Evolutionary conservation across 2,888 invertebrate genomes (phyloP).

Genomic region (Eupithecia subumbrata): DNA sequence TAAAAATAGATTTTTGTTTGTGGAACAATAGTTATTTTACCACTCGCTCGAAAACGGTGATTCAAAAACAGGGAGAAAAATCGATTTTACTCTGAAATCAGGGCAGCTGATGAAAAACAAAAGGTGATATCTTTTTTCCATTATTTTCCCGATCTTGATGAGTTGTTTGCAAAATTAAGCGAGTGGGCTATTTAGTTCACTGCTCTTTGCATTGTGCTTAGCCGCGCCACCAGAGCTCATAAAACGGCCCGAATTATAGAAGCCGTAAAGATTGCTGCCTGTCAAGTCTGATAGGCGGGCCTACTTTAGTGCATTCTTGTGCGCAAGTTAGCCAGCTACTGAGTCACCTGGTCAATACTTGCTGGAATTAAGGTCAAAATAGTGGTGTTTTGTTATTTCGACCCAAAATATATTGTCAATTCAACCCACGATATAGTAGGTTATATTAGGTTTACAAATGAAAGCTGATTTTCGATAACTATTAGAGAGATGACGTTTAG

Average conservation of each 20-base stretch:
- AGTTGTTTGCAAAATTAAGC: background rate
- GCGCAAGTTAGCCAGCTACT: conserved; percentile 11
- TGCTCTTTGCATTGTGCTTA: conserved; percentile 13
- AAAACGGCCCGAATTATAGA: conserved; percentile 38
- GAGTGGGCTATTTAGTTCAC: conserved; percentile 19
- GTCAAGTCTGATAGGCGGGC: conserved; percentile 33
- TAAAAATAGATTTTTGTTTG: background rate
- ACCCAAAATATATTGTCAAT: too few species aligned
- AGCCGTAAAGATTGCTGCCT: conserved; percentile 38
- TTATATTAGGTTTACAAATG: background rate
- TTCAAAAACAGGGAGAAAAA: background rate
- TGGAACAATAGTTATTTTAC: background rate
- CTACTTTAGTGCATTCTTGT: conserved; percentile 23
- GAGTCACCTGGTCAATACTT: background rate
- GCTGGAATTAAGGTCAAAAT: background rate
- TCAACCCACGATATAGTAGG: too few species aligned
- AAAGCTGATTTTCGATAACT: too few species aligned
- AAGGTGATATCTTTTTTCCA: background rate
- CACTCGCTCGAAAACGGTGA: too few species aligned
- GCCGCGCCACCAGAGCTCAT: conserved; percentile 27
- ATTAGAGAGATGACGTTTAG: too few species aligned
- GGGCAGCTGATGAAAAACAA: too few species aligned
- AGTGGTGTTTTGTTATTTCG: too few species aligned
- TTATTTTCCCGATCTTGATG: background rate
- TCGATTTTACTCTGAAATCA: background rate